Conservation (phyloP, 2,113 vertebrate species). For the Halcyon senegalensis region DNA sequence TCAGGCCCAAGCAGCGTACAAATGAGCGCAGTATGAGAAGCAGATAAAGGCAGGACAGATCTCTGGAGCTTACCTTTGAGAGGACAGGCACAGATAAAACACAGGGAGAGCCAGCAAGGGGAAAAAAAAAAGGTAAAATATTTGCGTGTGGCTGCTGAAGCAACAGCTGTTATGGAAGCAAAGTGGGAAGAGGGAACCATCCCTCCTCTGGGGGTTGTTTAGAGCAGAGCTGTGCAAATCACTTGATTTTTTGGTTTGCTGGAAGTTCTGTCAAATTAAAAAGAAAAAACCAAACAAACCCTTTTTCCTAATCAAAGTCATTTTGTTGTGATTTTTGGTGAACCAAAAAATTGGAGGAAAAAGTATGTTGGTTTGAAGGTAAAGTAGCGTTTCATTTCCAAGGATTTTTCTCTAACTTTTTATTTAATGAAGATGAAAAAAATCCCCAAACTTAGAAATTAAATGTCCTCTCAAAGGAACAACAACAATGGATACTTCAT, state of each 20-base stretch:
- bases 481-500: not conserved
- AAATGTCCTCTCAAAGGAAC: not conserved
- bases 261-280: slow-evolving; percentile 26
- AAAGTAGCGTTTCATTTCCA: not conserved
- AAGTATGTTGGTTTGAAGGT: not conserved
- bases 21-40: not conserved
- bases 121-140: not conserved
- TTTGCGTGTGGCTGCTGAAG: slow-evolving; percentile 9
- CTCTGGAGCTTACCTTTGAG: not conserved
- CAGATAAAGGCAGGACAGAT: not conserved
- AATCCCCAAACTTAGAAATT: not conserved
- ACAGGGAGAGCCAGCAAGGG: not conserved
- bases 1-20: not conserved
- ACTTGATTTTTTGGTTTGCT: slow-evolving; percentile 43
- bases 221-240: slow-evolving; percentile 31
- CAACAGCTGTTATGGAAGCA: slow-evolving; percentile 31
- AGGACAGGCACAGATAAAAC: not conserved
- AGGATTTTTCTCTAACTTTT: not conserved
- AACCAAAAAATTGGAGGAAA: slow-evolving; percentile 21
- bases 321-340: slow-evolving; percentile 29
- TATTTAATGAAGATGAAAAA: not conserved
- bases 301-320: slow-evolving; percentile 2
- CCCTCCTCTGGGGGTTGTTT: slow-evolving; percentile 30
- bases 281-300: not conserved
- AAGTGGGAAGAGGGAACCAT: slow-evolving; percentile 4